Evolutionary conservation across 2,797 vertebrate species (phyloP), one percentile per base, ranked within the genome.

Genomic region (Paramormyrops hopkinsi): DNA sequence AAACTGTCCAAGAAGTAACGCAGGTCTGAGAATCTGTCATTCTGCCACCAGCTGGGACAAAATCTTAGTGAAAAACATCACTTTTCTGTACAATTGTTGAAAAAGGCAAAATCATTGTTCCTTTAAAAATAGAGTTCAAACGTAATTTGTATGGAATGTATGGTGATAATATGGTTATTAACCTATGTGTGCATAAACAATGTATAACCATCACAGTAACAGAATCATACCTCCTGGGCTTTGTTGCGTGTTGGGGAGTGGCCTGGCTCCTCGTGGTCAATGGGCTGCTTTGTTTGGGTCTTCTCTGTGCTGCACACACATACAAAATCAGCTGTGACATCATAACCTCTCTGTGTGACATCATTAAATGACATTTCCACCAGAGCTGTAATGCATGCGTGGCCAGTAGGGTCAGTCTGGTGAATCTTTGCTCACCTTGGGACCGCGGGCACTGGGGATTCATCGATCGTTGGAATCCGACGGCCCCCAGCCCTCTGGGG

Each of bases 381-480:
- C 51, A n/a, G 51, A 37, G 33, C 56, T 17, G 48, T 37, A 44
- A 69, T 4, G 37, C 11, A 12, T 44, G 37, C 8, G 14, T n/a
- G 37, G 44, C n/a, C 79, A 48, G 69, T 12, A 17, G 25, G 19
- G 33, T 25, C 56, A 4, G 54, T 6, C 17, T 22, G 22, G 44
- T 3, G 8, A 6, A 29, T 33, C 33, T 76, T 14, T 46, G 92
- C 94, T 93, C 88, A 99, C 98, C 87, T 96, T 92, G 96, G 95
- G 89, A 90, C 94, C 5, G 93, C 94, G 87, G 94, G 93, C 0
- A 98, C 95, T 1, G 97, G 97, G 33, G 98, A 98, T 91, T 98
- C 97, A 4, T 96, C 95, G 90, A 95, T 95, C 9, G 96, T 94
- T 0, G 95, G 96, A 85, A 97, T 95, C 3, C 93, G 92, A 92